Evolutionary conservation across 2,888 invertebrate genomes (phyloP), one percentile per base, ranked within the genome.

Genomic region (Muscina levida): DNA sequence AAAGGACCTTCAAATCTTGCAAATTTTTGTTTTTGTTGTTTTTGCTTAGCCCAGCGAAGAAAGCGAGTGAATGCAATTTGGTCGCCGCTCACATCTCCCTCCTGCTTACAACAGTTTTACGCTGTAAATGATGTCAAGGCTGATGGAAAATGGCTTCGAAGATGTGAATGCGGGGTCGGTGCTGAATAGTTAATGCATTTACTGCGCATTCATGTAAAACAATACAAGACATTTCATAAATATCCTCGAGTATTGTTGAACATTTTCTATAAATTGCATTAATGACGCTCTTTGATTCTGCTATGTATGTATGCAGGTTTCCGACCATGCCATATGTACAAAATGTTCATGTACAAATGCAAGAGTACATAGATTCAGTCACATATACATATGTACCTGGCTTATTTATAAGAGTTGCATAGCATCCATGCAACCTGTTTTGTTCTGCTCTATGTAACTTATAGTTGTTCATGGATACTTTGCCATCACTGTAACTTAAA

Each of bases 121-220:
- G 53, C 13, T 11, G 22, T 59, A 73, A 75, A 74, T 53, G n/a
- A 56, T 81, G 77, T 81, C 80, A 81, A 77, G 80, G 80, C 66
- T 59, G 71, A 19, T 4, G 24, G 56, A n/a, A 24, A 11, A 8
- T 5, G 31, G 8, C 8, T 3, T 56, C 31, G 15, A 26, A 26
- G 51, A 56, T 3, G 2, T 19, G 19, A 22, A 3, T 22, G 24
- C 22, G 53, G 53, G 2, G 53, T 10, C 46, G 17, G 6, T 5
- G 22, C 2, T 51, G 46, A 3, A 8, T 46, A 24, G 6, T 11
- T 22, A 17, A 53, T 22, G 3, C 11, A 53, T 24, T 53, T 53
- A 53, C 24, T 53, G 53, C 13, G 53, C 53, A 53, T 13, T 22
- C 53, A 22, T 24, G 22, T 53, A 53, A 13, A 11, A 11, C 13